Conservation (phyloP, 2,888 invertebrate species). For the Oxyteleia sp. region DNA sequence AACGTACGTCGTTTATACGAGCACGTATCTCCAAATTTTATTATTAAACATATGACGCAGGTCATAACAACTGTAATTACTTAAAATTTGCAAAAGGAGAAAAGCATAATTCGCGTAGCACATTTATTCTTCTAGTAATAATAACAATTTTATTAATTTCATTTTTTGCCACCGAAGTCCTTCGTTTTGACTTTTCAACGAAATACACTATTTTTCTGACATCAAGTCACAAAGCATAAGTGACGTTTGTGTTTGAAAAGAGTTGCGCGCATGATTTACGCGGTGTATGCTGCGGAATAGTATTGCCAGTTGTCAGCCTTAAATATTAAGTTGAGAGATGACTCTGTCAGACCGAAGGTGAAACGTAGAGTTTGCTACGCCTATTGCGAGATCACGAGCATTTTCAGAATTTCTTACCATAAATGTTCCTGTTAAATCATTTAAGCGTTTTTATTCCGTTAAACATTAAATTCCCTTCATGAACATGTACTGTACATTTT, state of each 20-base stretch:
- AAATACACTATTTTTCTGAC: slow-evolving; percentile 12
- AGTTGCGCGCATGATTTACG: slow-evolving; percentile 56
- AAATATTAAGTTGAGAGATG: slow-evolving; percentile 78
- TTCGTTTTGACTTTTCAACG: background rate
- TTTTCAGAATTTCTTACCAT: slow-evolving; percentile 72
- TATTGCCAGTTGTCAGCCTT: slow-evolving; percentile 75
- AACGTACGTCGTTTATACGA: too few relatives aligned
- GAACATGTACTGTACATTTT: background rate
- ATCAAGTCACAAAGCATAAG: slow-evolving; percentile 43
- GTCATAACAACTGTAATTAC: too few relatives aligned
- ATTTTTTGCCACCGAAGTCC: too few relatives aligned
- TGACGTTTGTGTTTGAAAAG: slow-evolving; percentile 49
- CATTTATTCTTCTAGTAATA: too few relatives aligned
- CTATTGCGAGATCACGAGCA: slow-evolving; percentile 70
- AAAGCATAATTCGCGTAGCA: too few relatives aligned
- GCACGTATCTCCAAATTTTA: too few relatives aligned
- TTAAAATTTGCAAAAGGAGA: too few relatives aligned
- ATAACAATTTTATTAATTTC: too few relatives aligned
- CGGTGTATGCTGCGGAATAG: slow-evolving; percentile 45
- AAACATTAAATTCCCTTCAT: slow-evolving; percentile 64
- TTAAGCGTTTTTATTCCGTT: slow-evolving; percentile 56
- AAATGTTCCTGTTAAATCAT: slow-evolving; percentile 70
- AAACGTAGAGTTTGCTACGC: slow-evolving; percentile 57
- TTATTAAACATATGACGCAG: too few relatives aligned
- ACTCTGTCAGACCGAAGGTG: slow-evolving; percentile 63